Evolutionary conservation across 2,888 invertebrate species (phyloP).

Genomic region (Rhodophaea formosa): DNA sequence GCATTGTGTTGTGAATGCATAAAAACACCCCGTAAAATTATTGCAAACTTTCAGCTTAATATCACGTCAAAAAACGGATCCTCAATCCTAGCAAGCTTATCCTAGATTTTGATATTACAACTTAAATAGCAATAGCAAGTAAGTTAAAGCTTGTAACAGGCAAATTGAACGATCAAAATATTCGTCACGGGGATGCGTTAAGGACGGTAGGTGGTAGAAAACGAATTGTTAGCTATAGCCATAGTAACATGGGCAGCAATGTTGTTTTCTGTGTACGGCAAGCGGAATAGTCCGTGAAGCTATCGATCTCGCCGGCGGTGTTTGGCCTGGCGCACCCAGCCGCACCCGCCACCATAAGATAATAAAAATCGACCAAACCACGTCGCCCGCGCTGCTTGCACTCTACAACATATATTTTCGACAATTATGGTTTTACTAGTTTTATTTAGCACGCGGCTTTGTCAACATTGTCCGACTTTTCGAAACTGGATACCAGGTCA

Average conservation of each 20-base stretch:
- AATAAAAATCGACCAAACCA: constrained; percentile 75
- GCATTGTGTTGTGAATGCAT: no score
- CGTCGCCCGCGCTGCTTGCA: constrained; percentile 38
- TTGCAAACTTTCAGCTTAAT: no score
- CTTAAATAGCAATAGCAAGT: no score
- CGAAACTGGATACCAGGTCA: no score
- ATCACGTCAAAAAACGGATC: no score
- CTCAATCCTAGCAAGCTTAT: no score
- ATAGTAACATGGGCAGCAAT: constrained; percentile 2
- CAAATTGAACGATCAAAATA: background rate
- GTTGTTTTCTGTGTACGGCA: constrained; percentile 36
- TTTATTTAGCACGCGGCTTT: no score
- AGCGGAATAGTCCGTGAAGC: constrained; percentile 64
- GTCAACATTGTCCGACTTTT: no score
- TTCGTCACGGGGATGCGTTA: background rate
- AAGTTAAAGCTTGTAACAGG: background rate
- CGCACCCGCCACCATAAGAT: constrained; percentile 67
- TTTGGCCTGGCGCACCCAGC: constrained; percentile 72
- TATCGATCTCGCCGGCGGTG: constrained; percentile 70
- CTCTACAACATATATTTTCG: constrained; percentile 1
- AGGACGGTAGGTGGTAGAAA: background rate
- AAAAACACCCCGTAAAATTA: no score
- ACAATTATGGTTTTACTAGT: background rate
- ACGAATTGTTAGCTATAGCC: background rate
- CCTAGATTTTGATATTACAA: no score